Percentiles rank a stretch among this genome's conserved stretches.
Conservation (phyloP, 2,113 vertebrate genomes). For the Nothocercus nigrocapillus region DNA sequence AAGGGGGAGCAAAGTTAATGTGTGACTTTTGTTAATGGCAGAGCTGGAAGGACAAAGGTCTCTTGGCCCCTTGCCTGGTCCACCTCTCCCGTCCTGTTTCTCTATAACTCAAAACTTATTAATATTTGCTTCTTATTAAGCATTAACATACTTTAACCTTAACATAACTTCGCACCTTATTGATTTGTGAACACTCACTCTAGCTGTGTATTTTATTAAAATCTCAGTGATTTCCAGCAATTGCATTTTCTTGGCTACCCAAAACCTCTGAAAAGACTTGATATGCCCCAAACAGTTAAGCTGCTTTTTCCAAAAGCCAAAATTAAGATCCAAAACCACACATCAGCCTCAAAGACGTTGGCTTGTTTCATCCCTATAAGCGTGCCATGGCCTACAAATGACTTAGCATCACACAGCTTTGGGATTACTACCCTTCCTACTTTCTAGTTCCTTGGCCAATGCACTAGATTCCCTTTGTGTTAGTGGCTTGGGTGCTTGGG, state of each 20-base stretch:
- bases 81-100: background rate
- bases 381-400: background rate
- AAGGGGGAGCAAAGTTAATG: constrained; percentile 41
- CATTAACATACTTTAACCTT: constrained; percentile 23
- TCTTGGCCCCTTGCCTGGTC: background rate
- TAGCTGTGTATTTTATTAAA: background rate
- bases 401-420: background rate
- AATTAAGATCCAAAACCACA: constrained; percentile 24
- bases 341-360: background rate
- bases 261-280: background rate
- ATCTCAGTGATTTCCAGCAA: background rate
- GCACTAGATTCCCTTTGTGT: background rate
- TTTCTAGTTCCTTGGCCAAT: constrained; percentile 27
- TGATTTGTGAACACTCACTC: background rate
- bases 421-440: background rate
- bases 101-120: constrained; percentile 18
- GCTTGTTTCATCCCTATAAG: background rate
- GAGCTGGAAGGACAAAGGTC: constrained; percentile 16
- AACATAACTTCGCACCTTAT: background rate
- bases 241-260: background rate
- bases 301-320: background rate
- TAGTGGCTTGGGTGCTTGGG: background rate
- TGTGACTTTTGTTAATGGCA: constrained; percentile 38
- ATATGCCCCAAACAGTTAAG: background rate
- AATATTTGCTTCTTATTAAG: constrained; percentile 58